Evolutionary conservation across 2,888 invertebrate species (phyloP).

Genomic region (Polyploca ridens): DNA sequence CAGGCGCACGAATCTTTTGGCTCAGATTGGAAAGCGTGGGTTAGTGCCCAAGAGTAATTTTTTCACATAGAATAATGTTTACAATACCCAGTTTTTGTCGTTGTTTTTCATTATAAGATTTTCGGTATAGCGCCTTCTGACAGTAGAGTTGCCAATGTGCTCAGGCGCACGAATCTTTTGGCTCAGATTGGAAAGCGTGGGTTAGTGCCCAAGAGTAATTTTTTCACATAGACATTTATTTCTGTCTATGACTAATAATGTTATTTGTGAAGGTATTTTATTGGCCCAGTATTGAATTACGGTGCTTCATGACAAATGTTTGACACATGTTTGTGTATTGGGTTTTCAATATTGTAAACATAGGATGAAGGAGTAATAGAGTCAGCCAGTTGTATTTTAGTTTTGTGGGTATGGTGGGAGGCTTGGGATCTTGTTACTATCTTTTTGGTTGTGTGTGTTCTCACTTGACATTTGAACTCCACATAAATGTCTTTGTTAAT

Average conservation of each 20-base stretch:
- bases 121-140: constrained; percentile 34
- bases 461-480: no score
- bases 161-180: constrained; percentile 41
- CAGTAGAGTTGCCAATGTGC: constrained; percentile 39
- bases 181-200: constrained; percentile 61
- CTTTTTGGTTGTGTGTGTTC: background rate
- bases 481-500: no score
- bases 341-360: constrained; percentile 15
- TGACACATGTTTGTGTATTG: constrained; percentile 34
- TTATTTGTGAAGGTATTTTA: constrained; percentile 67
- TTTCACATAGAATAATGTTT: constrained; percentile 58
- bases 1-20: constrained; percentile 45
- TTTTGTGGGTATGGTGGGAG: background rate
- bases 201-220: constrained; percentile 48
- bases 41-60: constrained; percentile 47
- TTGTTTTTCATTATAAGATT: constrained; percentile 40
- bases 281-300: constrained; percentile 69
- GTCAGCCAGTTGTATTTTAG: constrained; percentile 10
- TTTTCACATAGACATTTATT: constrained; percentile 67
- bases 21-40: constrained; percentile 61
- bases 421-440: background rate
- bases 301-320: constrained; percentile 56
- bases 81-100: constrained; percentile 40
- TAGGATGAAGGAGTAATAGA: background rate
- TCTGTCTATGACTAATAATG: constrained; percentile 68